Conservation (phyloP, 2,888 invertebrate species). For the Acronicta leporina region DNA sequence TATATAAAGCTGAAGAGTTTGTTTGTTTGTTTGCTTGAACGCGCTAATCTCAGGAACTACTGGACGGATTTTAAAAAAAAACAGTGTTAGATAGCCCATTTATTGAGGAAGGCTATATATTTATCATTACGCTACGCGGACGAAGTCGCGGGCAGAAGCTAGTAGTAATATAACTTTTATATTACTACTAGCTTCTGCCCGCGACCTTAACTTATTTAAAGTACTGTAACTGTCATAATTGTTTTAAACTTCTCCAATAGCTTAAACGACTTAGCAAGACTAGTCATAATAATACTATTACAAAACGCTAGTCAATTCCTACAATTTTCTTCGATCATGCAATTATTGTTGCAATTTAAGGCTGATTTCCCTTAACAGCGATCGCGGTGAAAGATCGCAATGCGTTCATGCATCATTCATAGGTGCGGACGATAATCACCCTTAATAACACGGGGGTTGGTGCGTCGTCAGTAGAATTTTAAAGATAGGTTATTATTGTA, state of each 20-base stretch:
- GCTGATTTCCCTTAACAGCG: conserved; percentile 75
- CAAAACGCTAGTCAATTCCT: conserved; percentile 29
- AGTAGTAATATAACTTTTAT: no score
- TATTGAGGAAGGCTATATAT: no score
- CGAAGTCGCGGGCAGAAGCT: no score
- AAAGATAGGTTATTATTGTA: conserved; percentile 50
- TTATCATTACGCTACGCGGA: no score
- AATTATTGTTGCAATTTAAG: conserved; percentile 74
- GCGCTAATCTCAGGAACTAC: no score
- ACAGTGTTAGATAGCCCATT: no score
- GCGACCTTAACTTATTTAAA: no score
- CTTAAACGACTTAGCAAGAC: conserved; percentile 15
- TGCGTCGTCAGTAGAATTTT: conserved; percentile 42
- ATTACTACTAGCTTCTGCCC: no score
- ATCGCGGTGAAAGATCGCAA: conserved; percentile 72
- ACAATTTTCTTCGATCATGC: conserved; percentile 56
- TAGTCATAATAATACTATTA: conserved; percentile 48
- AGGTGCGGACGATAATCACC: conserved; percentile 74
- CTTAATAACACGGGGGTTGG: conserved; percentile 69
- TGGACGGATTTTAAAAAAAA: no score
- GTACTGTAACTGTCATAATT: not conserved
- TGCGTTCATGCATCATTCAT: conserved; percentile 82
- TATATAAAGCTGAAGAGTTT: no score
- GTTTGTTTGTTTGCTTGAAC: no score
- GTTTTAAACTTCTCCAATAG: not conserved